Base-by-base conservation (phyloP, 2,113 vertebrate genomes). In the Ancistrus triradiatus region DNA sequence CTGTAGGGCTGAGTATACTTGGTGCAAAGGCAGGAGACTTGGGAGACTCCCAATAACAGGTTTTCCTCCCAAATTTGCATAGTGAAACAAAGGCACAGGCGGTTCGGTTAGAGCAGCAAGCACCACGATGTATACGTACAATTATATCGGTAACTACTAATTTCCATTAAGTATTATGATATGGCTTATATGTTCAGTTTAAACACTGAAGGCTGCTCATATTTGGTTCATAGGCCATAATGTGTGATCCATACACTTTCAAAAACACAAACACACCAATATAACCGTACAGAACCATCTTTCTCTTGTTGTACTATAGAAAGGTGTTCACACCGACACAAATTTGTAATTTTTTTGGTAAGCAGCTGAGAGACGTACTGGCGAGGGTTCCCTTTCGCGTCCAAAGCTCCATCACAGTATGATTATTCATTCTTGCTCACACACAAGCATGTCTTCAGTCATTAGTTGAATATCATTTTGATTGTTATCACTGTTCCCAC, bases 61-160 rank as follows among this genome's bases (percentile, higher is more conserved):
- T 13, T n/a, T 42, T 42, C 13, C 49, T 68, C 60, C 47, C 17
- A 55, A 56, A 59, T 47, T 68, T 76, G 74, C 74, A 70, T 73
- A 70, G 70, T 61, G 59, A 55, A 72, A 56, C 46, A 47, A 70
- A 73, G 74, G 74, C 74, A 76, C 70, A 55, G 38, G 51, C 35
- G 74, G 63, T 57, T 55, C 33, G 51, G 10, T 44, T 31, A 50
- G 37, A 51, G 65, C 63, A 57, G 52, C 49, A 48, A 52, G 46
- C 47, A 56, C 42, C 43, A 63, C 8, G 31, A 48, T 9, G 40
- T 46, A 52, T 10, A 64, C 19, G 40, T 6, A 25, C 25, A 58
- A 8, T 42, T 25, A 52, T 2, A 37, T 46, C n/a, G n/a, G n/a
- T n/a, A n/a, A n/a, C n/a, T n/a, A n/a, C n/a, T n/a, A n/a, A n/a